Conservation (phyloP, 2,888 invertebrate genomes). For the Trissolcus brochymenae region DNA sequence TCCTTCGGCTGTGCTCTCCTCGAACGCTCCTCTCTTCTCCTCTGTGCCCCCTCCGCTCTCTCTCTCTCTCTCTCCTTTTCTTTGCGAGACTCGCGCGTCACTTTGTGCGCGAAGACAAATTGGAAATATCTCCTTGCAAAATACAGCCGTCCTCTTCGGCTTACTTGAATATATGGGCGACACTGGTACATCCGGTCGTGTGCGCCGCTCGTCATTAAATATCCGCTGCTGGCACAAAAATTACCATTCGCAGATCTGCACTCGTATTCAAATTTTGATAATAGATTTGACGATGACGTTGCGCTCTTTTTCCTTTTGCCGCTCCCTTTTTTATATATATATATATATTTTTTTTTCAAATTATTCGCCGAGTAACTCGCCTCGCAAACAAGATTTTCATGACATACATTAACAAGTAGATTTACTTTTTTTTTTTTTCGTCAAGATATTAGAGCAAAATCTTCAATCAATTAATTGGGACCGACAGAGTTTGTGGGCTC, state of each 20-base stretch:
- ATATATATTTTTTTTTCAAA: too few relatives aligned
- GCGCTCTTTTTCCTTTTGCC: not conserved
- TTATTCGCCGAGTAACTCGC: not conserved
- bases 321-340: not conserved
- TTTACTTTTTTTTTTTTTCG: not conserved
- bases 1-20: conserved; percentile 56
- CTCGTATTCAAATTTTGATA: conserved; percentile 43
- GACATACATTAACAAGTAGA: too few relatives aligned
- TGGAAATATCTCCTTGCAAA: conserved; percentile 73
- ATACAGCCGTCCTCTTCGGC: conserved; percentile 62
- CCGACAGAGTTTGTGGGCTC: too few relatives aligned
- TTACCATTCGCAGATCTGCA: conserved; percentile 43
- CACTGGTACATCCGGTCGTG: conserved; percentile 67
- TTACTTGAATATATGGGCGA: conserved; percentile 67
- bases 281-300: conserved; percentile 30
- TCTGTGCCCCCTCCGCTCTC: conserved; percentile 34
- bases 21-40: conserved; percentile 26
- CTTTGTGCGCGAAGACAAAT: conserved; percentile 74
- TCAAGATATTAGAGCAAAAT: too few relatives aligned
- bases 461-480: too few relatives aligned
- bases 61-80: conserved; percentile 50
- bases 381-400: too few relatives aligned
- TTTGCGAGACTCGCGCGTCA: conserved; percentile 63
- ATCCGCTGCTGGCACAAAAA: conserved; percentile 63
- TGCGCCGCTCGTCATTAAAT: conserved; percentile 70